Evolutionary conservation across 2,797 vertebrate genomes (phyloP), one percentile per base, ranked within the genome.

Genomic region (Spea hammondii): DNA sequence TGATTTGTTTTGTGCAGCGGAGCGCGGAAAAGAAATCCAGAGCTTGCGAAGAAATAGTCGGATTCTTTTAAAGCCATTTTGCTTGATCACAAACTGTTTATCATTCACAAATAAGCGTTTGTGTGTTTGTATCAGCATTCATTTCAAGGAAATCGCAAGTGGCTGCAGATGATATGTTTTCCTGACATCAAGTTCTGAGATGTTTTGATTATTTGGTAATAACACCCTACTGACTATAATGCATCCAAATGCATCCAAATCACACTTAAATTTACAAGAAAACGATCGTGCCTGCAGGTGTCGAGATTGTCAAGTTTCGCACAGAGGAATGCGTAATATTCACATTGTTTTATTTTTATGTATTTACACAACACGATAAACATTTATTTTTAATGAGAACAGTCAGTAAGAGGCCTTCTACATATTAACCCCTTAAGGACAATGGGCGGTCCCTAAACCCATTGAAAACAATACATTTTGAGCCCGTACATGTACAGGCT

Each of bases 1-100:
- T 88, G 86, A 88, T 87, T 87, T 88, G 87, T 89, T 91, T 89
- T 87, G 86, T 87, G 83, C 84, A 83, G 71, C 70, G 83, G 84
- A 81, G 84, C 85, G 87, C 83, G 87, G 84, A 84, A 32, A 79
- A 5, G 89, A 82, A 78, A 87, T 84, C 83, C 84, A 84, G 85
- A 89, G 84, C 79, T 85, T 86, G 80, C 85, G 84, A 85, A 86
- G 76, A 81, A 77, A 80, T 80, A 83, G 78, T 62, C 62, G 80
- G 77, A 78, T 87, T 88, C 44, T 59, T 78, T 86, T 87, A 87
- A 86, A 73, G 87, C 78, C 79, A 74, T 85, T 84, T 84, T 88
- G 84, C 74, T 88, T 77, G 50, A 87, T 83, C 83, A 82, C 85
- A 85, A 84, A 85, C 84, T 82, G 86, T 84, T 82, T 88, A 86